Base-by-base conservation (phyloP, 2,113 vertebrate genomes). In the Aegotheles bennettii region DNA sequence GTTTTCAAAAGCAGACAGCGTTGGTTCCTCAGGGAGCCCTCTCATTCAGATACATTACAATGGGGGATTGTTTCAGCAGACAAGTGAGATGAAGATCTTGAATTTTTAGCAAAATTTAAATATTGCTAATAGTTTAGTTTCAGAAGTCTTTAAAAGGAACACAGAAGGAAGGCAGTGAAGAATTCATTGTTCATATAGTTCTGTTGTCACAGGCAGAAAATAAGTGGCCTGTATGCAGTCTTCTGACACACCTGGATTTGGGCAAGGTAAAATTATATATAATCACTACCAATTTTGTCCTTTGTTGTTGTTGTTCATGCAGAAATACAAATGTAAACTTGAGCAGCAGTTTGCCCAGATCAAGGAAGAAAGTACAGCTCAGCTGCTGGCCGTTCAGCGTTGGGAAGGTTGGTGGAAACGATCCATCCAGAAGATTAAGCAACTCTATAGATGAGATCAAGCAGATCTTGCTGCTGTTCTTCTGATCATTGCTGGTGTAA, bases 371-470 rank as follows among this genome's bases (percentile, higher is more conserved):
- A 95, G 54, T 15, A 16, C 59, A 17, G 79, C 93, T 73, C 93
- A 94, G 43, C 87, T 97, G 19, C 56, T 60, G 60, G 38, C 64
- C 18, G 15, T 73, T 35, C 93, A 92, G 47, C 84, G 16, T 15
- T 98, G 97, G 98, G 67, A 60, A 31, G 65, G 83, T 0, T 97
- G 97, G 97, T 98, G 97, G 98, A 65, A 83, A 35, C 70, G 50
- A 13, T 97, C 97, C 2, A 8, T 97, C 38, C 74, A 36, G 24
- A 98, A 97, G 84, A 97, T 98, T 56, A 96, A 96, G 36, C 63
- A 57, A 7, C 64, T 97, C 26, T 97, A 98, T 48, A 3, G 20
- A 11, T 97, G 74, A 95, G 29, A 57, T 50, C 57, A 47, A 19
- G 5, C 60, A 11, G 5, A 13, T 82, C 47, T 63, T 73, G 19